A percentile compares a stretch with the other conserved stretches of the same genome.
Evolutionary conservation across 1,140 invertebrate species (phyloP).

Genomic region (Saccostrea glomerata): DNA sequence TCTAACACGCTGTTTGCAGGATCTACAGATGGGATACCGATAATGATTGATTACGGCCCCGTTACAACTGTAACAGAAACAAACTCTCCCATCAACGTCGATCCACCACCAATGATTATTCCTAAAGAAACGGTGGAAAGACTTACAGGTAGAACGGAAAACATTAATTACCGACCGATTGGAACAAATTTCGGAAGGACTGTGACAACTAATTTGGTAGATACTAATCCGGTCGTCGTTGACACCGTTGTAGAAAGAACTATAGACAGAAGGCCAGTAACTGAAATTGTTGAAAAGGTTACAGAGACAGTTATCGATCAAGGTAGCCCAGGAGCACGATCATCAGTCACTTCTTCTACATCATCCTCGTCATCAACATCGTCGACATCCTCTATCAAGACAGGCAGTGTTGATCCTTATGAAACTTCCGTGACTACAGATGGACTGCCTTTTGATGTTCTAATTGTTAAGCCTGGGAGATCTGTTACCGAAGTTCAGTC

Average conservation of each 20-base stretch:
- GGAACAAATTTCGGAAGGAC: neutral
- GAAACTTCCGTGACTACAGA: neutral
- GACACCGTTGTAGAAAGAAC: neutral
- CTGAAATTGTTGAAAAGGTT: neutral
- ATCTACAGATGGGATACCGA: neutral
- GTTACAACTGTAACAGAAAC: neutral
- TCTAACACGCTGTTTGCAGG: neutral
- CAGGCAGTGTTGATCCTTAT: neutral
- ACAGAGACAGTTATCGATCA: neutral
- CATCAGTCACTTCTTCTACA: neutral
- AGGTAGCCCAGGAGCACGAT: neutral
- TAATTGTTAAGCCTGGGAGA: constrained; percentile 17
- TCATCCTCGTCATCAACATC: neutral
- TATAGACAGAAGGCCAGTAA: neutral
- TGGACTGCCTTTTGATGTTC: constrained; percentile 12
- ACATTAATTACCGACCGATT: neutral
- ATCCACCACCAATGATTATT: constrained; percentile 4
- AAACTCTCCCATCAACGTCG: neutral
- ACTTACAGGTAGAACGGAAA: neutral
- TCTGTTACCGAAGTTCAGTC: constrained; percentile 14
- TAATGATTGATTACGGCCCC: neutral
- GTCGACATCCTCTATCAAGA: neutral
- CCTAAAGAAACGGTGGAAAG: neutral
- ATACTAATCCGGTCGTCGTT: neutral
- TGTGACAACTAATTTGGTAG: neutral